Evolutionary conservation across 2,888 invertebrate genomes (phyloP).

Genomic region (Priocnemis perturbator): DNA sequence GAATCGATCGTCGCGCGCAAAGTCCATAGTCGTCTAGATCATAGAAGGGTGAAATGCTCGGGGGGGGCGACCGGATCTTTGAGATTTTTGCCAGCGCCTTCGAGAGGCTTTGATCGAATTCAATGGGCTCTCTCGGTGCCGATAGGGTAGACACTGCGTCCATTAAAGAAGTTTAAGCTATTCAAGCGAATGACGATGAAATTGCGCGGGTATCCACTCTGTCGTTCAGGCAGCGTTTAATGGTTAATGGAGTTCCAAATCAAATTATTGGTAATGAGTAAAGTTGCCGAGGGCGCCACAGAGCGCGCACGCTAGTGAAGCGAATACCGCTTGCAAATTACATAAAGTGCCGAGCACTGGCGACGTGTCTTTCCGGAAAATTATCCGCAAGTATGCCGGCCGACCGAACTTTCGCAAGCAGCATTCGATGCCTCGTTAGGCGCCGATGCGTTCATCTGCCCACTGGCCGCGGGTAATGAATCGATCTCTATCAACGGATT

Average conservation of each 20-base stretch:
- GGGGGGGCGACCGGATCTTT: constrained; percentile 13
- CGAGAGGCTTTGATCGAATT: constrained; percentile 35
- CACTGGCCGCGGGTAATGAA: too few relatives aligned
- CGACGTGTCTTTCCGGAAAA: constrained; percentile 56
- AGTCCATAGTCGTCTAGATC: neutral
- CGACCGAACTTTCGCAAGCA: constrained; percentile 30
- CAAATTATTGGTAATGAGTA: constrained; percentile 72
- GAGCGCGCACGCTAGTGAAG: constrained; percentile 60
- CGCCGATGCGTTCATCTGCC: too few relatives aligned
- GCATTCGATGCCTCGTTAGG: constrained; percentile 1
- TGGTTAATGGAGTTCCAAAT: constrained; percentile 71
- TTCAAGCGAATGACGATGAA: constrained; percentile 64
- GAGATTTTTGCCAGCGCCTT: constrained; percentile 21
- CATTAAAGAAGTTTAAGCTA: constrained; percentile 63
- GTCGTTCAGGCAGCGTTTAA: constrained; percentile 66
- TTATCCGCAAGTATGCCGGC: constrained; percentile 47
- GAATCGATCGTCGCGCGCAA: too few relatives aligned
- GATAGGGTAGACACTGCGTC: constrained; percentile 44
- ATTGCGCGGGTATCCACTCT: constrained; percentile 62
- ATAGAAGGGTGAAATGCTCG: neutral
- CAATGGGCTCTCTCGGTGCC: constrained; percentile 28
- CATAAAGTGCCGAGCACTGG: constrained; percentile 53
- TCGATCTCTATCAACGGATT: too few relatives aligned
- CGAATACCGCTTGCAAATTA: constrained; percentile 61
- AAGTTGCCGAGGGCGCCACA: constrained; percentile 66